Base-by-base conservation (phyloP, 2,888 invertebrate species). In the Mycalesis mineus region DNA sequence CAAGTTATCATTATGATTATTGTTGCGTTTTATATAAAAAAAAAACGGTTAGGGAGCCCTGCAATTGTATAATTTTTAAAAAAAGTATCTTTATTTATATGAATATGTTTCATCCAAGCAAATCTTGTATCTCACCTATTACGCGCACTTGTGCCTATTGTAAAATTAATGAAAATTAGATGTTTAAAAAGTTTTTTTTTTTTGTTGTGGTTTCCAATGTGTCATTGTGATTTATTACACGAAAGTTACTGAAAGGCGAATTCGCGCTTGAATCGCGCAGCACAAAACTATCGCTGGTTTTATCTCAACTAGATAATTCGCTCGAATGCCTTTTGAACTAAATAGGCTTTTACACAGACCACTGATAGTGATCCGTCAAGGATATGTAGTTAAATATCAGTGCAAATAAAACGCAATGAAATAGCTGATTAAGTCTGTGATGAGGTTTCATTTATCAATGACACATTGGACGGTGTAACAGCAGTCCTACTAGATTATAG, bases 111-210 rank as follows among this genome's bases (percentile, higher is more conserved):
- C 69, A 78, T 77, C 78, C 79, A 72, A 80, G 80, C 70, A 76
- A 80, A 76, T 68, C 65, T 66, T 74, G 71, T 84, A 82, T 83
- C 78, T 82, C 81, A 78, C 77, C 71, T 77, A 72, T 77, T 71
- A 75, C 62, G 78, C 74, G 80, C 78, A 69, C 72, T 77, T 77
- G 85, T 86, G 88, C 84, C 87, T 87, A 79, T 78, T 73, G 14
- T 55, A 75, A 80, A 81, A 69, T 71, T 77, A 79, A 80, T 72
- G 68, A 76, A 74, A 73, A 76, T 75, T 81, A 80, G 79, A 77
- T 75, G 72, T 72, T 74, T 72, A 77, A 73, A 69, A 72, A 11
- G n/a, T n/a, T n/a, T 15, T 9, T 15, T n/a, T 47, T 33, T 76
- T 75, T 79, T 75, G 36, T 78, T 78, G 72, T 78, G 70, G 72